Evolutionary conservation across 1,140 invertebrate species (phyloP).

Genomic region (Penaeus chinensis): DNA sequence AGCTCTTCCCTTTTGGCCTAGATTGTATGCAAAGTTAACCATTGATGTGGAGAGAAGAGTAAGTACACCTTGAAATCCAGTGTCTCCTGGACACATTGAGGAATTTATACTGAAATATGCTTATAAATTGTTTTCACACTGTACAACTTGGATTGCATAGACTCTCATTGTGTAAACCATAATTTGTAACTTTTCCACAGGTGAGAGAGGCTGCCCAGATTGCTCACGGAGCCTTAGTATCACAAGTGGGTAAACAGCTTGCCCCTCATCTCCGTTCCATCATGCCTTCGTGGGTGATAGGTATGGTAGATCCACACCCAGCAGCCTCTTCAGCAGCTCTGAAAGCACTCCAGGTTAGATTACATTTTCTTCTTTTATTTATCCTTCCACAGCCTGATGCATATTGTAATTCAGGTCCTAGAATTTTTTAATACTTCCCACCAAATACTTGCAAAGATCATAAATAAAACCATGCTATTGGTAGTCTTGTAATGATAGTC

Average conservation of each 20-base stretch:
- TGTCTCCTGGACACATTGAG: not conserved
- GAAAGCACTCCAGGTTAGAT: constrained; percentile 75
- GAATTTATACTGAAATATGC: not conserved
- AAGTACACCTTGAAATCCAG: constrained; percentile 73
- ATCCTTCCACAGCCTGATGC: too few relatives aligned
- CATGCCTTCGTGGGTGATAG: constrained; percentile 81
- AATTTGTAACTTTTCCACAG: constrained; percentile 66
- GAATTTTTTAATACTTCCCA: too few relatives aligned
- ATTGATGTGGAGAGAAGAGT: constrained; percentile 84
- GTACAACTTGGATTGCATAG: too few relatives aligned
- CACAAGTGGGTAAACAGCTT: constrained; percentile 78
- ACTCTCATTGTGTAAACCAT: not conserved
- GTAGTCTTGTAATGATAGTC: not conserved
- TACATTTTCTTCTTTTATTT: not conserved
- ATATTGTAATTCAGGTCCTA: too few relatives aligned
- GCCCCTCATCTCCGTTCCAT: constrained; percentile 83
- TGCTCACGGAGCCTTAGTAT: constrained; percentile 78
- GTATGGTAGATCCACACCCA: constrained; percentile 84
- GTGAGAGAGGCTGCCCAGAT: constrained; percentile 70
- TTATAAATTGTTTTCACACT: too few relatives aligned
- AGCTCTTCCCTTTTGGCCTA: constrained; percentile 82
- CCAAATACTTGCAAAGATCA: not conserved
- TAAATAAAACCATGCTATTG: constrained; percentile 39
- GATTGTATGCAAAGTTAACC: constrained; percentile 79
- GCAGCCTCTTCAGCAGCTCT: constrained; percentile 81